These are phyloP conservation scores for Epirrita christyi DNA, from an alignment of 2,888 invertebrate genomes.

Conservation along the genomic window DNA sequence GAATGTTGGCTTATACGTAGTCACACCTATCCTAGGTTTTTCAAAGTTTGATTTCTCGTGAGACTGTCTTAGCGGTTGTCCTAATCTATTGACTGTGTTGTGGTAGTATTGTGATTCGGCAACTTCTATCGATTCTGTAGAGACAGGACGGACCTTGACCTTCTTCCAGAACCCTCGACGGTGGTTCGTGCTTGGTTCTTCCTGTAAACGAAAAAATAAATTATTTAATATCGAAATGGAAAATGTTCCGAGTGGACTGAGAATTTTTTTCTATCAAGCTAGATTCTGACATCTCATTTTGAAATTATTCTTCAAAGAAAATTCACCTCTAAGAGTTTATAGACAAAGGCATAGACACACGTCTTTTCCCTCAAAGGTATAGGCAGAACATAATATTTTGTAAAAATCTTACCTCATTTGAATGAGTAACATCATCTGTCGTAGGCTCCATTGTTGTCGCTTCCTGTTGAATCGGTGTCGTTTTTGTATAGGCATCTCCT, in stretches of 20 bases:
- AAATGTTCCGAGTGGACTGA: no score
- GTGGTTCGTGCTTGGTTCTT: slow-evolving; percentile 60
- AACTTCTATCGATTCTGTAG: slow-evolving; percentile 88
- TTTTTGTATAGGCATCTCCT: slow-evolving; percentile 57
- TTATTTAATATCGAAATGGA: neutral
- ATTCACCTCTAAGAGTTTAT: no score
- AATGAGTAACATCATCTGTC: slow-evolving; percentile 49
- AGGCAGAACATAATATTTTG: neutral
- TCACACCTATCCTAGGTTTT: slow-evolving; percentile 55
- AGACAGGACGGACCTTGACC: slow-evolving; percentile 85
- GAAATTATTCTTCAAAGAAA: no score
- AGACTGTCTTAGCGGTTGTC: slow-evolving; percentile 53
- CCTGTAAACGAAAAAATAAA: slow-evolving; percentile 54
- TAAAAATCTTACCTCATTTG: slow-evolving; percentile 57
- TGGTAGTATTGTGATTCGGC: slow-evolving; percentile 90
- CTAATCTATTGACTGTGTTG: slow-evolving; percentile 85
- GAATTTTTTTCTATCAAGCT: no score
- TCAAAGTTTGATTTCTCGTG: slow-evolving; percentile 55
- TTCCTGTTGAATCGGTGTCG: slow-evolving; percentile 57
- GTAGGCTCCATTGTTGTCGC: slow-evolving; percentile 53
- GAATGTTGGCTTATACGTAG: slow-evolving; percentile 72
- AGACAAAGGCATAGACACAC: no score
- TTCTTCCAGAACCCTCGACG: slow-evolving; percentile 91
- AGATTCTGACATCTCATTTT: no score
- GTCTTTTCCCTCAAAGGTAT: no score